These are phyloP conservation scores for Novumbra hubbsi DNA, from an alignment of 2,797 vertebrate species.

Conservation along the genomic window DNA sequence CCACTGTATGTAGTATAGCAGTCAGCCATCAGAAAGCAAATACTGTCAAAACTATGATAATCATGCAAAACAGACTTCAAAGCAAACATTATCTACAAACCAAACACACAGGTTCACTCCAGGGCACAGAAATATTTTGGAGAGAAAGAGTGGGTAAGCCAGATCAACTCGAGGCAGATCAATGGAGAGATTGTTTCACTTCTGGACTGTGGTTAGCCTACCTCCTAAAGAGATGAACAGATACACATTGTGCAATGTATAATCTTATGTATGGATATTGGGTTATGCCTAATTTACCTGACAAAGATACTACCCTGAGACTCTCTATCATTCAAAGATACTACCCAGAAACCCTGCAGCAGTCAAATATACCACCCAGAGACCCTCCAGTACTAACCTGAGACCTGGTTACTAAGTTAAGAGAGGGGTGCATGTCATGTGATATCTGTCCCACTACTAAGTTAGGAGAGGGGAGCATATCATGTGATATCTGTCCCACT, in stretches of 20 bases:
- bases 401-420: not conserved
- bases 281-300: not conserved
- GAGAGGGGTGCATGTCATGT: too few species aligned
- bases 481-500: too few species aligned
- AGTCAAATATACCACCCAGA: not conserved
- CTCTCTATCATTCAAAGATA: not conserved
- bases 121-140: too few species aligned
- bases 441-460: too few species aligned
- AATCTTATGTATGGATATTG: not conserved
- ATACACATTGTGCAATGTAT: not conserved
- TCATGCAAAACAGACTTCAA: too few species aligned
- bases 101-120: too few species aligned
- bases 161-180: not conserved
- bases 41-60: too few species aligned
- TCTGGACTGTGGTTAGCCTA: not conserved
- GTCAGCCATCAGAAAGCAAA: too few species aligned
- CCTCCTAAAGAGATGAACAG: not conserved
- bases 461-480: too few species aligned
- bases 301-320: not conserved
- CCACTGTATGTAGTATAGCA: too few species aligned
- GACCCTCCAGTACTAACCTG: not conserved
- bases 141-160: not conserved
- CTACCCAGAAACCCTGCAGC: too few species aligned
- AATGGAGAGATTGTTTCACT: not conserved
- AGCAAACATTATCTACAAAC: too few species aligned